A percentile compares a stretch with the other conserved stretches of the same genome.
Conservation (phyloP, 1,140 invertebrate genomes). For the Calliphora vicina region DNA sequence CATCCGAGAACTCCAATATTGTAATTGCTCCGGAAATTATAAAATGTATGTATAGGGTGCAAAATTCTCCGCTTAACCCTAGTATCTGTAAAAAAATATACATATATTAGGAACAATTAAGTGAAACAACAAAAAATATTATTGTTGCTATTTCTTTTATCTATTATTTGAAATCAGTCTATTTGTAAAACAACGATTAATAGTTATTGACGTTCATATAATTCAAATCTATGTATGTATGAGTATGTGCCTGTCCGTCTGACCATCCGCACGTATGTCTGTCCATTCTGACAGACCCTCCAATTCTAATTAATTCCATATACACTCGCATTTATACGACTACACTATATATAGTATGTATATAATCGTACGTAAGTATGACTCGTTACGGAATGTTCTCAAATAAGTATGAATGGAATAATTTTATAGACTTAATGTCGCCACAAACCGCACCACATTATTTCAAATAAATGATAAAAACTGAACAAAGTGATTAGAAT, state of each 20-base stretch:
- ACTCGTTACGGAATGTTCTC: neutral
- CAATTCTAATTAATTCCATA: neutral
- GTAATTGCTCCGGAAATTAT: no score
- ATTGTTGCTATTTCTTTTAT: neutral
- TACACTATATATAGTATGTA: neutral
- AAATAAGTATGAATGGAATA: slow-evolving; percentile 4
- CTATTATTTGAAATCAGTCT: slow-evolving; percentile 1
- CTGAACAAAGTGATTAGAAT: neutral
- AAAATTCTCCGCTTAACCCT: no score
- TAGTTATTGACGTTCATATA: neutral
- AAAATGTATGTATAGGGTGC: no score
- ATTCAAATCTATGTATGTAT: neutral
- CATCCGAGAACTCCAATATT: no score
- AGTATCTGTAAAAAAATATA: no score
- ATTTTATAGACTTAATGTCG: slow-evolving; percentile 3
- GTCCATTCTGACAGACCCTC: neutral
- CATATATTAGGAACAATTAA: neutral
- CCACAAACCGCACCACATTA: neutral
- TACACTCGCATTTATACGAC: neutral
- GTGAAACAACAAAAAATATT: neutral
- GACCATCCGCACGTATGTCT: neutral
- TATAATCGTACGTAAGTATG: neutral
- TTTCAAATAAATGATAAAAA: neutral
- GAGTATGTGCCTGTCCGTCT: neutral
- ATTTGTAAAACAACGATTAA: slow-evolving; percentile 3